Percentiles rank a stretch among this genome's conserved stretches.
Evolutionary conservation across 2,888 invertebrate genomes (phyloP).

Genomic region (Timema cristinae): DNA sequence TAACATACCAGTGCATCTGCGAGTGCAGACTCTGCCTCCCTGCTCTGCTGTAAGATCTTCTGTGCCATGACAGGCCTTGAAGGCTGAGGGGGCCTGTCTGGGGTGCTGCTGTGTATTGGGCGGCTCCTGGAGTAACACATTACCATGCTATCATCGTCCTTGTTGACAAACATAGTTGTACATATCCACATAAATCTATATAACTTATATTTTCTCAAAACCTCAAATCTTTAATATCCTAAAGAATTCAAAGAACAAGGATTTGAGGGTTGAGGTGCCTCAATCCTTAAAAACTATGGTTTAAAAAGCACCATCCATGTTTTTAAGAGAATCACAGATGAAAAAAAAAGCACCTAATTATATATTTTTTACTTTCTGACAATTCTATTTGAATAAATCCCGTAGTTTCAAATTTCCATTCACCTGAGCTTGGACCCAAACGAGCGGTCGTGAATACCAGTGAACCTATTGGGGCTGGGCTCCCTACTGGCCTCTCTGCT

Average conservation of each 20-base stretch:
- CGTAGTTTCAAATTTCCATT: background rate
- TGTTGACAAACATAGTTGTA: too few relatives aligned
- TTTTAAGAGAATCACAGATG: too few relatives aligned
- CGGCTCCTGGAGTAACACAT: slow-evolving; percentile 11
- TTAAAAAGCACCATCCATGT: too few relatives aligned
- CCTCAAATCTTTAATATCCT: too few relatives aligned
- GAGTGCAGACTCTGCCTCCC: slow-evolving; percentile 81
- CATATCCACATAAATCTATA: too few relatives aligned
- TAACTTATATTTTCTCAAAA: too few relatives aligned
- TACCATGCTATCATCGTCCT: background rate
- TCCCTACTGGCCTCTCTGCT: slow-evolving; percentile 41
- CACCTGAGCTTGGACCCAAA: slow-evolving; percentile 40
- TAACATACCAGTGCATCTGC: slow-evolving; percentile 63
- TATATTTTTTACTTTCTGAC: too few relatives aligned
- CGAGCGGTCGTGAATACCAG: slow-evolving; percentile 21
- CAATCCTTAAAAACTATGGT: too few relatives aligned
- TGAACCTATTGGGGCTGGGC: slow-evolving; percentile 46
- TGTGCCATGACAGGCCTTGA: slow-evolving; percentile 65
- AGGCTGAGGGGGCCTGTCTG: slow-evolving; percentile 43
- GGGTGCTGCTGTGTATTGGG: slow-evolving; percentile 31
- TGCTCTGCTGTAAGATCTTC: slow-evolving; percentile 76
- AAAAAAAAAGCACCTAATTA: too few relatives aligned
- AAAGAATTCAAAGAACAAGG: too few relatives aligned
- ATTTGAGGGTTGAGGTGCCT: too few relatives aligned
- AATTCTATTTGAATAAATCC: too few relatives aligned